phyloP scores from a whole-genome alignment of 2,797 vertebrate genomes.

The Gymnopithys bicolor region DNA sequence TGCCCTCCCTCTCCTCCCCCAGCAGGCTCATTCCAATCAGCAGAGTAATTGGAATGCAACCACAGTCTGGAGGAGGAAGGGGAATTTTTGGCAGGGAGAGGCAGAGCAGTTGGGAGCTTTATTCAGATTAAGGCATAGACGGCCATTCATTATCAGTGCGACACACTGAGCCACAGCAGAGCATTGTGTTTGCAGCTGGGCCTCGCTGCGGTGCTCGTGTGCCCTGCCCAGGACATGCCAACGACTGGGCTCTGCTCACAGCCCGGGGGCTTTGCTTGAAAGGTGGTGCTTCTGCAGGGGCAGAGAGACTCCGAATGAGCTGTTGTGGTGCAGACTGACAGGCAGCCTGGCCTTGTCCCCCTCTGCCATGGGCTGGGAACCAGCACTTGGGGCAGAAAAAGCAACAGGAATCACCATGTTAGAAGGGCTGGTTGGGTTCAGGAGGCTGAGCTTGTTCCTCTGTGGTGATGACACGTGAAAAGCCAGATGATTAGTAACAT shows the following conservation, averaged over 20 bases:
- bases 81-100: conserved; percentile 75
- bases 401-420: not conserved
- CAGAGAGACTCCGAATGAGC: conserved; percentile 3
- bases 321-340: conserved; percentile 36
- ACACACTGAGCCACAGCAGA: conserved; percentile 65
- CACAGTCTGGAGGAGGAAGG: conserved; percentile 77
- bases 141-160: conserved; percentile 76
- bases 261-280: conserved; percentile 58
- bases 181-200: conserved; percentile 77
- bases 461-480: conserved; percentile 34
- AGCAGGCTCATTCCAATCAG: conserved; percentile 77
- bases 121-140: conserved; percentile 78
- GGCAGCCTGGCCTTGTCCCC: not conserved
- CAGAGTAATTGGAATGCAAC: conserved; percentile 81
- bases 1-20: conserved; percentile 51
- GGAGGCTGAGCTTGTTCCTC: conserved; percentile 17
- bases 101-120: conserved; percentile 77
- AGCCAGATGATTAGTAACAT: conserved; percentile 35
- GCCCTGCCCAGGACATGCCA: conserved; percentile 50
- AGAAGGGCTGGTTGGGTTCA: not conserved
- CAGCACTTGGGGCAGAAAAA: not conserved
- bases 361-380: not conserved
- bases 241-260: conserved; percentile 64
- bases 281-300: conserved; percentile 39
- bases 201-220: conserved; percentile 66